These are phyloP conservation scores for Euglossa dilemma DNA, from an alignment of 1,140 invertebrate genomes.

Conservation along the genomic window DNA sequence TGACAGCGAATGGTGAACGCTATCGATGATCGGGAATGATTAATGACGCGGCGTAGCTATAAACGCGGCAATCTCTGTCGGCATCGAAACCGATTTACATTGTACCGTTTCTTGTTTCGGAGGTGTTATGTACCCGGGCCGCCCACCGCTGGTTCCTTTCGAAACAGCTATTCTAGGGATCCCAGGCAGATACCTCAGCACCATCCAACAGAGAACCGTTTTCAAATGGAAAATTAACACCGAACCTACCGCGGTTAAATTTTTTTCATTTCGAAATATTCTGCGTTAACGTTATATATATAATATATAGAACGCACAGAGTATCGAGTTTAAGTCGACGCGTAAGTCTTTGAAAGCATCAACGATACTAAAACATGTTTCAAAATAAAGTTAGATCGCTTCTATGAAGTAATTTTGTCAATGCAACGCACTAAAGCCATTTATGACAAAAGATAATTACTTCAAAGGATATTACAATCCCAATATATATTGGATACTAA, in stretches of 20 bases:
- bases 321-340: no score
- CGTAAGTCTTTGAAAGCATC: no score
- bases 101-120: constrained; percentile 13
- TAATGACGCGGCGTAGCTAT: constrained; percentile 22
- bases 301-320: no score
- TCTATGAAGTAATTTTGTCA: no score
- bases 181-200: not conserved
- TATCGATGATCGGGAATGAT: constrained; percentile 34
- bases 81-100: constrained; percentile 21
- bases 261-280: not conserved
- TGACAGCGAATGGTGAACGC: constrained; percentile 11
- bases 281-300: no score
- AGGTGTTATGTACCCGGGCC: not conserved
- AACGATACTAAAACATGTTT: no score
- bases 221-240: not conserved
- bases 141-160: not conserved
- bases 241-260: not conserved
- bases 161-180: not conserved
- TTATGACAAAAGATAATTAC: no score
- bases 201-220: not conserved
- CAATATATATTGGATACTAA: no score
- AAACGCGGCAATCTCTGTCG: constrained; percentile 7
- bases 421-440: no score
- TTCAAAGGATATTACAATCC: no score
- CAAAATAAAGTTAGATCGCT: no score